Base-by-base conservation (phyloP, 2,113 vertebrate species). In the Rissa tridactyla region DNA sequence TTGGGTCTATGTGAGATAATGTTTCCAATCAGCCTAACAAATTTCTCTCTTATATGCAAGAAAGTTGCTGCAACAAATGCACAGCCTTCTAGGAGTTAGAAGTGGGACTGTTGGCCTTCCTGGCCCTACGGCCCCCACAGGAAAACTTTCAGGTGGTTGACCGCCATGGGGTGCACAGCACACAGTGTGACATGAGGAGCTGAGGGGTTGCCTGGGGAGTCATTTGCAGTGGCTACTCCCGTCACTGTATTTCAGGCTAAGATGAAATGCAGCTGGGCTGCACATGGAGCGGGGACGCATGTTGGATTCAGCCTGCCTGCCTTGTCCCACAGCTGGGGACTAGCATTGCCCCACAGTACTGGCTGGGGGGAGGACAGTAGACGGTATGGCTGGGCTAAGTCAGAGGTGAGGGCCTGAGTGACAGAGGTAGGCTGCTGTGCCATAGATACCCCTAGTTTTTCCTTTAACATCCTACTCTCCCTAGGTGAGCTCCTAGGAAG, bases 151-250 rank as follows among this genome's bases (percentile, higher is more conserved):
- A 26, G 57, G 40, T 23, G 11, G 34, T 27, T 66, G 61, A 14
- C 34, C 3, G 3, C 40, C 64, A 20, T 0, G 0, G 49, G 30
- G 13, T 40, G 42, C 18, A 10, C 44, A 69, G 66, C 52, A 40
- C 49, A 61, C 0, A 0, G 23, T 1, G 0, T 6, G 46, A 22
- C 34, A 9, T 0, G 9, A 77, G 30, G 20, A 62, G 34, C 44
- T 42, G 66, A 30, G 72, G 47, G 40, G 29, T 29, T 66, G 60
- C 55, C 54, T 14, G 16, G 22, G 84, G 69, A 82, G 51, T 3
- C 0, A 0, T 66, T 58, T 62, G 72, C 90, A 84, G 69, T 9
- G 69, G 46, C 25, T 78, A 34, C 72, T 91, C 64, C 83, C 3
- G 1, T 61, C 0, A 2, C 40, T 57, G 69, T 27, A 12, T 49